Base-by-base conservation (phyloP, 2,888 invertebrate genomes). In the Cinara cedri region DNA sequence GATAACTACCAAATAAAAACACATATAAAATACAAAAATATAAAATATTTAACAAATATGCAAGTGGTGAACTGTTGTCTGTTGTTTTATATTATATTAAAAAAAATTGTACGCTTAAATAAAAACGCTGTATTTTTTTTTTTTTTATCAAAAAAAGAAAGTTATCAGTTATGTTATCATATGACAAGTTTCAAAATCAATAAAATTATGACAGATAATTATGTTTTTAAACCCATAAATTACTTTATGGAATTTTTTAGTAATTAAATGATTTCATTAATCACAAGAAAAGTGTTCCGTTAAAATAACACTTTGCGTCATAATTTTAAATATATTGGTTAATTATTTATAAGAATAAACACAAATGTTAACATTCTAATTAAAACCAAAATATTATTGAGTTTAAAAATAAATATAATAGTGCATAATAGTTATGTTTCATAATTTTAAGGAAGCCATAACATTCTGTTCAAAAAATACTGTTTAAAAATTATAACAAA, bases 41-140 rank as follows among this genome's bases (percentile, higher is more conserved):
- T n/a, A n/a, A n/a, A n/a, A n/a, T n/a, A n/a, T n/a, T n/a, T n/a
- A n/a, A n/a, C n/a, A n/a, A n/a, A n/a, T n/a, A 55, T 55, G 19
- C 55, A 55, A 55, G 55, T 55, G 24, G 21, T 55, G 21, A 55
- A 55, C 55, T 55, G 55, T n/a, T n/a, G n/a, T n/a, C n/a, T n/a
- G 13, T 55, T 55, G 55, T 24, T 55, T 55, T 21, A n/a, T n/a
- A n/a, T n/a, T 55, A 55, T 55, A 55, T 55, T 55, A 55, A 10
- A 21, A 21, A 55, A 55, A 55, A 55, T 55, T 24, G 55, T 55
- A 55, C 21, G 55, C 21, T 55, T 55, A 55, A 55, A 55, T 57
- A 24, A 21, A 16, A 57, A 54, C 54, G 10, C 19, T 19, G 10
- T 19, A 54, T 54, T 10, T 54, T 19, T 54, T 54, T 54, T 54